A percentile compares a stretch with the other conserved stretches of the same genome.
These are phyloP conservation scores for Centroberyx gerrardi DNA, from an alignment of 2,797 vertebrate species.

Conservation along the genomic window DNA sequence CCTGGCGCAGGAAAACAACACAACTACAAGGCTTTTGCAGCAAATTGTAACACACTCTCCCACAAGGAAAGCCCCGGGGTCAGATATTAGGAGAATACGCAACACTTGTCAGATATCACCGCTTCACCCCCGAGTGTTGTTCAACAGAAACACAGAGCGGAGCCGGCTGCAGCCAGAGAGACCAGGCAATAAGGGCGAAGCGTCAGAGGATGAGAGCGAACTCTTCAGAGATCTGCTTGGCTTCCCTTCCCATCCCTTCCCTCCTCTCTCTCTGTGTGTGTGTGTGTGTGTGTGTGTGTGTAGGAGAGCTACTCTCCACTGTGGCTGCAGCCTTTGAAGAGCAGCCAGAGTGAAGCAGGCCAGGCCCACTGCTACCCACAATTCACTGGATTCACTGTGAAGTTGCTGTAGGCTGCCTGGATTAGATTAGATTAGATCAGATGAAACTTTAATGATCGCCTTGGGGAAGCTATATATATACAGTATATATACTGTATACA, in stretches of 20 bases:
- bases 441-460: too few species aligned
- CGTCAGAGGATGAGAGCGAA: constrained; percentile 29
- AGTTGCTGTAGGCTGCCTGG: too few species aligned
- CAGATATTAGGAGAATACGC: constrained; percentile 56
- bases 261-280: constrained; percentile 4
- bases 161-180: constrained; percentile 17
- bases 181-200: constrained; percentile 23
- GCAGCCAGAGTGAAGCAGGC: neutral
- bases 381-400: neutral
- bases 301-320: neutral
- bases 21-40: constrained; percentile 24
- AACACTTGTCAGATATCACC: constrained; percentile 38
- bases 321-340: neutral
- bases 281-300: neutral
- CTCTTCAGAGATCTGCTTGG: constrained; percentile 35
- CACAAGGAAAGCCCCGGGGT: constrained; percentile 49
- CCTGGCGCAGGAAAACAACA: constrained; percentile 27
- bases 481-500: too few species aligned
- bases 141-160: constrained; percentile 49
- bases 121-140: constrained; percentile 38
- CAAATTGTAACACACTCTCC: constrained; percentile 32
- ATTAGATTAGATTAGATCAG: too few species aligned
- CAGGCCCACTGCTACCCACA: neutral
- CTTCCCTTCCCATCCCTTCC: constrained; percentile 12
- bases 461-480: too few species aligned